Evolutionary conservation across 2,888 invertebrate species (phyloP).

Genomic region (Rhagonycha lutea): DNA sequence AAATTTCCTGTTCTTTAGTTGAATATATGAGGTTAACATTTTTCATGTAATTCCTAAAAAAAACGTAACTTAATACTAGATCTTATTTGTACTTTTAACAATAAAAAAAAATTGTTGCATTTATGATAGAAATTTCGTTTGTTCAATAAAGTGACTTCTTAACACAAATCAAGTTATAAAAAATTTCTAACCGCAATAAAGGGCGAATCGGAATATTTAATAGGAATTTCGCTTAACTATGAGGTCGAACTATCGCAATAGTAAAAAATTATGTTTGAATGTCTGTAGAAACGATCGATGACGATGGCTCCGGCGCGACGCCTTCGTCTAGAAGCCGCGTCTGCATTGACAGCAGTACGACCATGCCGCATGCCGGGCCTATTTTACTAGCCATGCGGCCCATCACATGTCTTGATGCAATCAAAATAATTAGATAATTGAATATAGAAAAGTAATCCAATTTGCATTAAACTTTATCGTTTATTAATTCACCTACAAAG

Average conservation of each 20-base stretch:
- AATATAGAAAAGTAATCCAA: neutral
- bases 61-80: neutral
- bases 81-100: neutral
- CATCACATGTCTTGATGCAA: constrained; percentile 13
- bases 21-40: neutral
- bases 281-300: constrained; percentile 51
- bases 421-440: neutral
- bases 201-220: constrained; percentile 33
- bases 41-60: neutral
- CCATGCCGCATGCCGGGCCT: constrained; percentile 28
- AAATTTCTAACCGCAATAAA: constrained; percentile 25
- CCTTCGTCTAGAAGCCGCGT: constrained; percentile 43
- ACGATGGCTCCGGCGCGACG: constrained; percentile 54
- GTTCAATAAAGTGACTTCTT: constrained; percentile 2
- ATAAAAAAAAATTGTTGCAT: neutral
- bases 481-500: neutral
- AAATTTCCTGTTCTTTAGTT: neutral
- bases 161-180: constrained; percentile 16
- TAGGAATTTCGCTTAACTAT: constrained; percentile 30
- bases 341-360: constrained; percentile 40
- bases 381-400: constrained; percentile 15
- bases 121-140: neutral
- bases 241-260: constrained; percentile 42
- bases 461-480: neutral
- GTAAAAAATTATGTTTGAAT: constrained; percentile 47